Evolutionary conservation across 2,888 invertebrate genomes (phyloP).

Genomic region (Polyommatus icarus): DNA sequence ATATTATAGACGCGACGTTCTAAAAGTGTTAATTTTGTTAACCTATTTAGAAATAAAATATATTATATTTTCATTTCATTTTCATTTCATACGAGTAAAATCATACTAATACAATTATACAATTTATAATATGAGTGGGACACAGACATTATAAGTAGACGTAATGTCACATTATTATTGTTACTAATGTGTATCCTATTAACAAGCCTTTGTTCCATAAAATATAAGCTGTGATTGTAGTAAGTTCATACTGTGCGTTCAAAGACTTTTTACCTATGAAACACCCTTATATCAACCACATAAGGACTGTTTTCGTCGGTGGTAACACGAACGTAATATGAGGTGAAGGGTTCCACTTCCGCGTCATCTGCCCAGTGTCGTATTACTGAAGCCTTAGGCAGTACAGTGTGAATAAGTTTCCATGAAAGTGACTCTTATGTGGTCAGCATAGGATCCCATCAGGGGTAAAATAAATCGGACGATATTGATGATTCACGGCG

Average conservation of each 20-base stretch:
- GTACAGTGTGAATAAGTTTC: background rate
- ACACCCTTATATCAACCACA: background rate
- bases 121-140: background rate
- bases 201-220: background rate
- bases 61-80: no score
- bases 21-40: no score
- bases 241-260: background rate
- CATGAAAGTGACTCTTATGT: background rate
- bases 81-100: no score
- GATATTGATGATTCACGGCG: background rate
- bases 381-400: background rate
- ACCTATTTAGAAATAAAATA: no score
- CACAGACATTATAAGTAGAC: background rate
- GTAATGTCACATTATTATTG: no score
- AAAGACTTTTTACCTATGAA: background rate
- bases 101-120: background rate
- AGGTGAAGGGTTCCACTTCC: constrained; percentile 6
- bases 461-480: background rate
- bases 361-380: background rate
- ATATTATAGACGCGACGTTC: no score
- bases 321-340: background rate
- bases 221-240: background rate
- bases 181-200: background rate
- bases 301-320: background rate
- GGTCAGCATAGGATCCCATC: background rate